Evolutionary conservation across 2,797 vertebrate genomes (phyloP), one percentile per base, ranked within the genome.

Genomic region (Synanceia verrucosa): DNA sequence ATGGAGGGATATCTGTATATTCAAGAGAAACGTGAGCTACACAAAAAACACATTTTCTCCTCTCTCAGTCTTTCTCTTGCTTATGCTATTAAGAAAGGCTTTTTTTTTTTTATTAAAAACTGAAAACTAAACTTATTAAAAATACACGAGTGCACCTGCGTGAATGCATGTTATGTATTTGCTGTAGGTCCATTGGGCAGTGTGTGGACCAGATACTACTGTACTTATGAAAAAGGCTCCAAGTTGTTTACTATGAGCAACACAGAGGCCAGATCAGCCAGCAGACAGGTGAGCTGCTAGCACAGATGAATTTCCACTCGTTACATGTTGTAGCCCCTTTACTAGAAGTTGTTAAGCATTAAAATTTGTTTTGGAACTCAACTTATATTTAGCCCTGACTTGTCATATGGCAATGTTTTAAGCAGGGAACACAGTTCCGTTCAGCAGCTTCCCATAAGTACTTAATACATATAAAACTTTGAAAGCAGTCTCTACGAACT

Each of bases 1-100:
- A 97, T 99, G 97, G 98, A 99, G 87, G 97, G 98, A 65, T 99
- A 96, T 79, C 94, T 99, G 29, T 98, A 98, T 1, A 95, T 98
- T 51, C 98, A 99, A 75, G 98, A 99, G 85, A 99, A 99, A 93
- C 94, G 98, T 99, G 81, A 97, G 97, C 55, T 1, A 52, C n/a
- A 19, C 48, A 52, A 26, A 66, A 31, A 34, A 21, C 1, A 23
- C 9, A 4, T 5, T 23, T 37, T 33, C 19, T 46, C n/a, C 1
- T 24, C 16, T 57, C 24, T n/a, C 14, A 12, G 16, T 59, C 3
- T 57, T 24, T 29, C 58, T 59, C 37, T 59, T 12, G 28, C 2
- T 33, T 10, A n/a, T 31, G 6, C 8, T 28, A 12, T 44, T 5
- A 73, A 34, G 1, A 63, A 44, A 57, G 18, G n/a, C 12, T 34